Conservation (phyloP, 2,113 vertebrate genomes). For the Microcebus ravelobensis region DNA sequence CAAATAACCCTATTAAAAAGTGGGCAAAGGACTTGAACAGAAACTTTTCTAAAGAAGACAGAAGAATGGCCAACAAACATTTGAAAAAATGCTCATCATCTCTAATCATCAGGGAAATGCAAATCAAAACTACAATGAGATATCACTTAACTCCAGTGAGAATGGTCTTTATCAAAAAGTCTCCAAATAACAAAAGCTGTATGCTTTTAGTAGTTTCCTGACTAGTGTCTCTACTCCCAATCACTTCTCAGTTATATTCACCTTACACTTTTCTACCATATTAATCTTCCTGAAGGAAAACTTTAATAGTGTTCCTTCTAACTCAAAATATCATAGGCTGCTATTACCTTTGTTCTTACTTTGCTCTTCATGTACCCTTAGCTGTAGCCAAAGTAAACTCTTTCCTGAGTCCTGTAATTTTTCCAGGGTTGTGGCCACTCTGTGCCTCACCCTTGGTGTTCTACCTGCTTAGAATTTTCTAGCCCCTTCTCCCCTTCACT, state of each 20-base stretch:
- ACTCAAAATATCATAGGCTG: neutral
- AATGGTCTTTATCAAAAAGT: no score
- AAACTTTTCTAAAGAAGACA: no score
- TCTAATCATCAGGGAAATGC: no score
- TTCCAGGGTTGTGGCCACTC: neutral
- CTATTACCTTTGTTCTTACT: neutral
- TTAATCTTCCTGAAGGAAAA: neutral
- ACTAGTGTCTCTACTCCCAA: neutral
- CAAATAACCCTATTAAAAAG: no score
- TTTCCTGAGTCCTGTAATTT: neutral
- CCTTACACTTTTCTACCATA: neutral
- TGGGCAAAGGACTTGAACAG: no score
- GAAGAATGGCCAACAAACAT: no score
- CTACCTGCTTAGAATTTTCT: neutral
- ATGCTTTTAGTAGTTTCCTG: neutral
- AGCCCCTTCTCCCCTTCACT: neutral
- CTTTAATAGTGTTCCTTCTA: neutral
- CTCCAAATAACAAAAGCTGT: no score
- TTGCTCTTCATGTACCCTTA: neutral
- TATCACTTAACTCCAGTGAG: no score
- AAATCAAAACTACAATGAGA: no score
- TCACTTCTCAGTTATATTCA: neutral
- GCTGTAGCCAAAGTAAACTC: neutral
- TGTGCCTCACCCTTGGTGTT: neutral
- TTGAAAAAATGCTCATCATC: no score